These are phyloP conservation scores for Sceloporus tristichus DNA, from an alignment of 2,113 vertebrate species.

Conservation along the genomic window DNA sequence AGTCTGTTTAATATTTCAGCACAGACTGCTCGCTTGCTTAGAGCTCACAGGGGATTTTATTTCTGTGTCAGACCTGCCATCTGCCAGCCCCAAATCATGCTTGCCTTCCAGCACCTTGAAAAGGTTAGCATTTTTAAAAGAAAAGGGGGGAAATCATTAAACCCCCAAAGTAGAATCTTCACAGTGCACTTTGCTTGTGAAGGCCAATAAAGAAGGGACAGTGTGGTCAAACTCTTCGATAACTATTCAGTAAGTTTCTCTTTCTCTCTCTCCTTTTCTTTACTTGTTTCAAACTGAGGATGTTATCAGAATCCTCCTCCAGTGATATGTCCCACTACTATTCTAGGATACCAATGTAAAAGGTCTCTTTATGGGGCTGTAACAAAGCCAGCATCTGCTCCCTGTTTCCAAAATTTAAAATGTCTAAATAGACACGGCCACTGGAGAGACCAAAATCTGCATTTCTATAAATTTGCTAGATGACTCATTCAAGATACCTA, in stretches of 20 bases:
- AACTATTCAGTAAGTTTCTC: slow-evolving; percentile 45
- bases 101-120: slow-evolving; percentile 32
- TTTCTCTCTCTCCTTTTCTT: background rate
- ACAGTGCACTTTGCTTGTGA: slow-evolving; percentile 32
- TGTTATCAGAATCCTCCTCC: background rate
- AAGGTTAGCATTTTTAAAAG: slow-evolving; percentile 27
- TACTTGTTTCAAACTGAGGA: slow-evolving; percentile 16
- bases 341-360: background rate
- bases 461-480: no score
- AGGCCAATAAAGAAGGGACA: slow-evolving; percentile 16
- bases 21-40: slow-evolving; percentile 36
- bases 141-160: slow-evolving; percentile 8
- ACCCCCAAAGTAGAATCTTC: slow-evolving; percentile 40
- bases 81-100: slow-evolving; percentile 45
- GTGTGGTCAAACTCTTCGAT: slow-evolving; percentile 33
- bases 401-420: no score
- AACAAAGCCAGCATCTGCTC: no score
- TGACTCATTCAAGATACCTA: no score
- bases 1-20: slow-evolving; percentile 45
- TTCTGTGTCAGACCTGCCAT: slow-evolving; percentile 50
- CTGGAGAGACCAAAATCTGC: no score
- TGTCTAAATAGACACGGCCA: no score
- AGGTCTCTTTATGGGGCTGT: background rate
- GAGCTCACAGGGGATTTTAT: slow-evolving; percentile 42
- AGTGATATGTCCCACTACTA: background rate